Base-by-base conservation (phyloP, 2,797 vertebrate genomes). In the Tauraco hartlaubi region DNA sequence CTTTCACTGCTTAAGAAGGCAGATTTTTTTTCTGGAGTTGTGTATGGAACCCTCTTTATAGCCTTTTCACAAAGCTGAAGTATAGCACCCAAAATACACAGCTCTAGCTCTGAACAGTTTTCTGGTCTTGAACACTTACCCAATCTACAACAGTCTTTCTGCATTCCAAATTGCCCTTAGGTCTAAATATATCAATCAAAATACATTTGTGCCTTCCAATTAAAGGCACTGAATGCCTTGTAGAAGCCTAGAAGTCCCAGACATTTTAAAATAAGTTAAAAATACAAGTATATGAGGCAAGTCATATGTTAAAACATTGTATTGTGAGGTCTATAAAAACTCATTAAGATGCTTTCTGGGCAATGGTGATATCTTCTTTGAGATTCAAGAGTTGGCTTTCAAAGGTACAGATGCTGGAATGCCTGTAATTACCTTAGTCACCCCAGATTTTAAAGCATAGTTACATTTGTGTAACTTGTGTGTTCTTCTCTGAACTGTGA, bases 121-220 rank as follows among this genome's bases (percentile, higher is more conserved):
- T 73, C 77, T 23, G 5, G 12, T 67, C 19, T 81, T 55, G 39
- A 74, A 77, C 16, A 6, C 2, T 77, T 59, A 44, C 8, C 3
- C 5, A 10, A 2, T 9, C 12, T 37, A 35, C n/a, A n/a, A 41
- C 18, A 49, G 3, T 4, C 2, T 10, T 9, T 68, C 7, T 44
- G 2, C 37, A 9, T 54, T 82, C 20, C 84, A 71, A 86, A 71
- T 31, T 39, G 12, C 17, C 11, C 5, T 33, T 69, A 59, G 28
- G 9, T 31, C 54, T 66, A 75, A 49, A 10, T 54, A 51, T 35
- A 43, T 2, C 2, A 48, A 35, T 74, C 71, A 51, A 19, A 69
- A 54, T 28, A 15, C 4, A 39, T 59, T 88, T 77, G 4, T 35
- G 33, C 8, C 2, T 88, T 84, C 8, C 4, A 77, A 11, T 74